Conservation (phyloP, 2,797 vertebrate species). For the Acanthornis magna region DNA sequence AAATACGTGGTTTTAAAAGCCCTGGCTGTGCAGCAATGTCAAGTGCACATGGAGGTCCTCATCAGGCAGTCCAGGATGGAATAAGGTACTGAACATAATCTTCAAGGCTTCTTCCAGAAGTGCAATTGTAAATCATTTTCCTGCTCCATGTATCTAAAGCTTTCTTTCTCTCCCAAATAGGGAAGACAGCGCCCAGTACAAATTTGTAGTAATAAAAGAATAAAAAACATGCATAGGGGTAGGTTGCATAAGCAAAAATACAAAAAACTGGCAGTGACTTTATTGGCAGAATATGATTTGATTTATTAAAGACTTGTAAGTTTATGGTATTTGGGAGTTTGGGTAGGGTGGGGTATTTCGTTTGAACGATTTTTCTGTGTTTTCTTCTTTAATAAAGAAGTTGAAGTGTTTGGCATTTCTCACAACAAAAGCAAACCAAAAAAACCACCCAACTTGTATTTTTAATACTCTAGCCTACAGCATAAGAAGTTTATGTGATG, state of each 20-base stretch:
- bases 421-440: neutral
- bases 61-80: neutral
- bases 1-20: neutral
- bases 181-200: neutral
- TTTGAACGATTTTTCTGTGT: neutral
- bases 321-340: neutral
- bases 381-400: neutral
- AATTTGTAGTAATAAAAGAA: neutral
- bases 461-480: neutral
- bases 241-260: neutral
- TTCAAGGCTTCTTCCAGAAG: neutral
- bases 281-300: neutral
- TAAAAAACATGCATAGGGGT: neutral
- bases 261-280: neutral
- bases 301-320: neutral
- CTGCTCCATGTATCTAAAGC: neutral
- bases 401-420: neutral
- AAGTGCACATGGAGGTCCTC: neutral
- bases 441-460: neutral
- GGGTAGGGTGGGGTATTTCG: neutral
- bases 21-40: neutral
- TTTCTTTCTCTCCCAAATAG: rapidly evolving
- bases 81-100: neutral
- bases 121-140: neutral
- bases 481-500: neutral